Base-by-base conservation (phyloP, 2,797 vertebrate genomes). In the Poeciliopsis paucimaculata region DNA sequence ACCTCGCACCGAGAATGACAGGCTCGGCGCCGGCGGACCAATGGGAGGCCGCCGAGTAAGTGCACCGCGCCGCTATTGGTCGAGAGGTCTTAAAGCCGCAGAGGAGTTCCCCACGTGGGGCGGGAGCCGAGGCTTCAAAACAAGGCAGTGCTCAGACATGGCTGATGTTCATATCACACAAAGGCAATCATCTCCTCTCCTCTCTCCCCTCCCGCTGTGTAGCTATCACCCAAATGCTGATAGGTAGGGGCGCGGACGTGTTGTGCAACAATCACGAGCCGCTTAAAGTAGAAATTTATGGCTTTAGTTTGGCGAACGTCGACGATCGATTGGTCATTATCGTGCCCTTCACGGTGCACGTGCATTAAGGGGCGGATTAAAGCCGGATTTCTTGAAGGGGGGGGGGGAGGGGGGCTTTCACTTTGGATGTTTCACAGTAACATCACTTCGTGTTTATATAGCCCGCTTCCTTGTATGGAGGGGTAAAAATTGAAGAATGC, bases 81-180 rank as follows among this genome's bases (percentile, higher is more conserved):
- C 78, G 81, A 80, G 43, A 75, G 36, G 70, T 47, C 80, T 92
- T 93, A 94, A 95, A 95, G 92, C 76, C 66, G 83, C 86, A 92
- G 92, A 83, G 80, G 81, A 72, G 80, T 77, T 95, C 96, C 96
- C 96, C 96, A 96, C 96, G 96, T 96, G 96, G 96, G 91, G 95
- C 62, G 64, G 83, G 91, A 93, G 89, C 81, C 26, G 84, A 91
- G 39, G 74, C 91, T 94, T 92, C 89, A 91, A 91, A 93, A 92
- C 91, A 91, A 87, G 91, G 93, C 91, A 87, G 87, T 73, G 91
- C 88, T 88, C 91, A 93, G 93, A 94, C 92, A 94, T 94, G 93
- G 95, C 93, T 90, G 95, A 93, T 94, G 94, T 95, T 93, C 95
- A 91, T 90, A 94, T 95, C 95, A 95, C 92, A 95, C 93, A 94